Evolutionary conservation across 64 coral and sea anemone genomes (phyloP), one percentile per base, ranked within the genome.

Genomic region (Montipora foliosa): DNA sequence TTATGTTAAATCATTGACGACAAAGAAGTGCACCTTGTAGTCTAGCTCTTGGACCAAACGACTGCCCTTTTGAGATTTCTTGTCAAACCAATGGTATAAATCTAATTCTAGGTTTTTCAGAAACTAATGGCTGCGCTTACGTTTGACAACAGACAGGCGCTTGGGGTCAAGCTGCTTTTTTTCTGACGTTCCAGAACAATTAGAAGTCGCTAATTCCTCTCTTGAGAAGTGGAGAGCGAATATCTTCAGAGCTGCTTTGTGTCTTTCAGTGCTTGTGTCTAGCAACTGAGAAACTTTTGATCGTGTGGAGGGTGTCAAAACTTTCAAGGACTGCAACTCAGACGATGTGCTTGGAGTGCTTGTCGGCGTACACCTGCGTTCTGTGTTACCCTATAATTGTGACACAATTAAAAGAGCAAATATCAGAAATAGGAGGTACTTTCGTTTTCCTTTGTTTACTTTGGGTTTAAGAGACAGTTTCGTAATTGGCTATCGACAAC

Each of bases 21-120:
- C 67, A 71, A 71, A 71, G 67, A 19, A 71, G 67, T 71, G 67
- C 16, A 16, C 67, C 16, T 71, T 71, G 0, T 12, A 71, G 16
- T 71, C 11, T 71, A 15, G 67, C 67, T 71, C 67, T 71, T 22
- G 67, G 67, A 71, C 67, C 67, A 71, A 71, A 71, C 67, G 67
- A 71, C 67, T 71, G 67, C 67, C 11, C 16, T 71, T 71, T 71
- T 71, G 67, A 71, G 67, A 71, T 71, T 57, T 57, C 0, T 71
- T 71, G 67, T 5, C 5, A 71, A 71, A 71, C 67, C 67, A 71
- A 22, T 7, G 1, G 67, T 71, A 71, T 71, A 12, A 19, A 15
- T 71, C 67, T 64, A 64, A 64, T 64, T 64, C 60, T 64, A 64
- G 60, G 60, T 64, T 64, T 64, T 64, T 64, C 60, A 64, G 60